Conservation (phyloP, 1,140 invertebrate genomes). For the Myzus persicae region DNA sequence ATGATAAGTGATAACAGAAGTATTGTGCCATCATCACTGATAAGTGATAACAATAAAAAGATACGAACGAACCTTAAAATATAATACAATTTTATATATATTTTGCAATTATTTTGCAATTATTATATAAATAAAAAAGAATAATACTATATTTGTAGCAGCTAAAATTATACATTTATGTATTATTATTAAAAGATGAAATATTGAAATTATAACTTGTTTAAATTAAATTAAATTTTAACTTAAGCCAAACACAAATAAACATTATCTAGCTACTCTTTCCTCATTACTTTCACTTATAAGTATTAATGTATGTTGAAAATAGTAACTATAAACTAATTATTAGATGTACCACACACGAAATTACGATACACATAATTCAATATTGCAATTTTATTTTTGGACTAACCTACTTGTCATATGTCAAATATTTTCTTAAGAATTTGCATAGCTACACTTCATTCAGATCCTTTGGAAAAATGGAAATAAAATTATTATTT, state of each 20-base stretch:
- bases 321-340: background rate
- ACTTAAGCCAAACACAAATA: too few species aligned
- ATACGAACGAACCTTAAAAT: background rate
- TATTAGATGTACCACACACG: background rate
- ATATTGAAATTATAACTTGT: background rate
- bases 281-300: too few species aligned
- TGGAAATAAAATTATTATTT: background rate
- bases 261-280: background rate
- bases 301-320: background rate
- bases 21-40: background rate
- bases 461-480: background rate
- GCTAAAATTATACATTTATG: background rate
- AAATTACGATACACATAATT: too few species aligned
- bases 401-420: background rate
- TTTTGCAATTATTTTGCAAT: too few species aligned
- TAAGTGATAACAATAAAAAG: background rate
- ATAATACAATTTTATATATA: background rate
- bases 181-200: background rate
- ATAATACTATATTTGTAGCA: background rate
- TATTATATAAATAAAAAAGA: background rate
- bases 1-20: constrained; percentile 2
- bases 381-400: background rate
- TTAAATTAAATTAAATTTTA: too few species aligned
- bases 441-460: background rate
- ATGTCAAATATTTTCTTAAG: background rate